These are phyloP conservation scores for Macrosoma leucophasiata DNA, from an alignment of 2,888 invertebrate genomes.

Conservation along the genomic window DNA sequence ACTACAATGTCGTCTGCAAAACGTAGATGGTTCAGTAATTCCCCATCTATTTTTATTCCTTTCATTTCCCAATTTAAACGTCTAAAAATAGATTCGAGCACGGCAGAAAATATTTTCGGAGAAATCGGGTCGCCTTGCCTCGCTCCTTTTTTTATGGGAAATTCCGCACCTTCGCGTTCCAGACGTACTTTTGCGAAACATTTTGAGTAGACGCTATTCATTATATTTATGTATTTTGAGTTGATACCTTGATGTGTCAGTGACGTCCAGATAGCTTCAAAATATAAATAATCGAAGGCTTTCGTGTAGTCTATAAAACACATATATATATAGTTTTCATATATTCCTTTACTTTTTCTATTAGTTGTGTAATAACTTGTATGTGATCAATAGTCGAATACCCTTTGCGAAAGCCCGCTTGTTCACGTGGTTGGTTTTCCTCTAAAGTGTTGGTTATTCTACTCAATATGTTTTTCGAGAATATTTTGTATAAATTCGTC, in stretches of 20 bases:
- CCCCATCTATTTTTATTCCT: slow-evolving; percentile 13
- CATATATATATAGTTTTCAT: slow-evolving; percentile 8
- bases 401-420: slow-evolving; percentile 11
- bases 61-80: slow-evolving; percentile 11
- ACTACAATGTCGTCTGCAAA: slow-evolving; percentile 15
- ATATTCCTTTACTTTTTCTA: slow-evolving; percentile 13
- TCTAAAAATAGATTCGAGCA: slow-evolving; percentile 14
- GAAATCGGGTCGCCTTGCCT: slow-evolving; percentile 17
- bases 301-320: slow-evolving; percentile 16
- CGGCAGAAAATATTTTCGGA: slow-evolving; percentile 13
- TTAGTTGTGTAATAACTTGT: slow-evolving; percentile 11
- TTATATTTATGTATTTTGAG: slow-evolving; percentile 7
- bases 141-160: slow-evolving; percentile 11
- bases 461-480: slow-evolving; percentile 11
- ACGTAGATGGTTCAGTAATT: slow-evolving; percentile 10
- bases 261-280: slow-evolving; percentile 10
- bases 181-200: slow-evolving; percentile 8
- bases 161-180: slow-evolving; percentile 9
- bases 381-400: slow-evolving; percentile 15
- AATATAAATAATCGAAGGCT: slow-evolving; percentile 12
- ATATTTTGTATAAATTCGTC: slow-evolving; percentile 12
- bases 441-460: slow-evolving; percentile 13
- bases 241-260: slow-evolving; percentile 17
- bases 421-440: slow-evolving; percentile 14
- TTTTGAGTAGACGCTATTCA: slow-evolving; percentile 9